Evolutionary conservation across 2,113 vertebrate species (phyloP).

Genomic region (Pygoscelis antarcticus): DNA sequence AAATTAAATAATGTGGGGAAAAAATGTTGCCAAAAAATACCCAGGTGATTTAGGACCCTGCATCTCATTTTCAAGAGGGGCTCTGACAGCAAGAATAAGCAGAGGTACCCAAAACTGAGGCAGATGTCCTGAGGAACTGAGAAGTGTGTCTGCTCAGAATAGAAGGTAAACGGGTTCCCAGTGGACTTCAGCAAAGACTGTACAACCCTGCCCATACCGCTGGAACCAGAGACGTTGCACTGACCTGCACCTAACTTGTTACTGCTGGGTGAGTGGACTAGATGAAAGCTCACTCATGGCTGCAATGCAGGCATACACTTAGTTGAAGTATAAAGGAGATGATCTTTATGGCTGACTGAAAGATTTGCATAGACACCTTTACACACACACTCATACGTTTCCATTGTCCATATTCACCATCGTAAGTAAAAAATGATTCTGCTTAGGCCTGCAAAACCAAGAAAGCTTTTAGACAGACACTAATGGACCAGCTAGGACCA

Average conservation of each 20-base stretch:
- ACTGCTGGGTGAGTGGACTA: neutral
- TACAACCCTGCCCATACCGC: rapidly evolving
- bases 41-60: neutral
- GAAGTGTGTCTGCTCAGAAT: neutral
- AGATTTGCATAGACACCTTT: neutral
- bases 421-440: neutral
- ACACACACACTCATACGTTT: neutral
- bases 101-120: neutral
- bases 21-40: neutral
- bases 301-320: neutral
- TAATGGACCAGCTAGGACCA: neutral
- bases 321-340: neutral
- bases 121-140: neutral
- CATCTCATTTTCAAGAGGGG: neutral
- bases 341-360: neutral
- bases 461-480: neutral
- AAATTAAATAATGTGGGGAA: neutral
- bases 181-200: neutral
- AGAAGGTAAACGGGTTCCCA: neutral
- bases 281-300: neutral
- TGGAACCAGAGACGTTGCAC: neutral
- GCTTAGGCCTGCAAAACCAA: neutral
- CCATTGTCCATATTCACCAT: neutral
- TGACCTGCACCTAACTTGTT: neutral
- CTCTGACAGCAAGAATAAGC: neutral